A percentile compares a stretch with the other conserved stretches of the same genome.
Evolutionary conservation across 2,797 vertebrate genomes (phyloP).

Genomic region (Sorex maritimensis): DNA sequence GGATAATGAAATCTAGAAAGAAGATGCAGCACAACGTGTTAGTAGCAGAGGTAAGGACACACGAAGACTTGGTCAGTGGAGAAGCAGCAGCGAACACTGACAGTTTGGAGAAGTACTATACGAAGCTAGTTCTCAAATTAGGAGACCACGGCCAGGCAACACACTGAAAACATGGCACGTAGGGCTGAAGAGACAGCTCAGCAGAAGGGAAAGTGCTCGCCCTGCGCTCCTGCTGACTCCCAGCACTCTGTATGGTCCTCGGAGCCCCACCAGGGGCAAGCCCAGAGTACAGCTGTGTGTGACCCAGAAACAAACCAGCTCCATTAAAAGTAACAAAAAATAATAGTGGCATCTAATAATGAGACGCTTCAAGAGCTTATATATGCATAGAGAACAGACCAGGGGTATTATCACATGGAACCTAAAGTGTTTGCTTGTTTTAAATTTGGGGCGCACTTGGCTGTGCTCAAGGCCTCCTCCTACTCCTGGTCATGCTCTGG

Average conservation of each 20-base stretch:
- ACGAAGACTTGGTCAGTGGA: not conserved
- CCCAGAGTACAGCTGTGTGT: no score
- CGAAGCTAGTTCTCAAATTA: not conserved
- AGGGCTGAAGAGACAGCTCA: no score
- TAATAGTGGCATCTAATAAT: not conserved
- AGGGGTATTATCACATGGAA: not conserved
- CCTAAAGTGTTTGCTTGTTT: not conserved
- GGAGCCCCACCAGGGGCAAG: no score
- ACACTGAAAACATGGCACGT: not conserved
- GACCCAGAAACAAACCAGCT: no score
- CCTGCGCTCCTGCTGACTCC: no score
- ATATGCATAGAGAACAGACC: not conserved
- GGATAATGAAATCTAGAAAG: conserved; percentile 99
- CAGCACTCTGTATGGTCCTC: no score
- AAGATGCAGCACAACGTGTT: conserved; percentile 99
- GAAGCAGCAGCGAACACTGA: not conserved
- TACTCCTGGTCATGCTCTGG: no score
- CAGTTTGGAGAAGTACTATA: not conserved
- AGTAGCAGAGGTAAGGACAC: conserved; percentile 96
- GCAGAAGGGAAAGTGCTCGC: no score
- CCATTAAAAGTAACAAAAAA: no score
- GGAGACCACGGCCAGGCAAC: not conserved
- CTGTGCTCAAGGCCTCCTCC: no score
- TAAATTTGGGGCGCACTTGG: no score
- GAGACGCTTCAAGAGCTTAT: not conserved